Evolutionary conservation across 2,113 vertebrate genomes (phyloP), one percentile per base, ranked within the genome.

Genomic region (Cephalopholis sonnerati): DNA sequence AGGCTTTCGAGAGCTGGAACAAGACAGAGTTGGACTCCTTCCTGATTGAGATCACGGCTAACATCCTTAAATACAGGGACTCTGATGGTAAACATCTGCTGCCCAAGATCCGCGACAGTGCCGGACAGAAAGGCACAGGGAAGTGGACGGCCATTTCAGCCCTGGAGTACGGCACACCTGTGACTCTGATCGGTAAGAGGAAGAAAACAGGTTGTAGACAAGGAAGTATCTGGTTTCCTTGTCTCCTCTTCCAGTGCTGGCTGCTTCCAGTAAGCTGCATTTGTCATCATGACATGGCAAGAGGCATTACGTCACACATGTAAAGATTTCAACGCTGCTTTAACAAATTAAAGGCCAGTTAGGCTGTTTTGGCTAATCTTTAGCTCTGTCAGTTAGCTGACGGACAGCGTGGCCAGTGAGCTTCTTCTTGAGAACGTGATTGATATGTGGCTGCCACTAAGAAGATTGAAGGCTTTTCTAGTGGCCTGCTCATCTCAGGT

Each of bases 101-200:
- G 77, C 97, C 97, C 13, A 97, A 99, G 93, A 99, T 99, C 91
- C 94, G 93, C 44, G 99, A 99, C 94, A 98, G 97, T 0, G 98
- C 98, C 0, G 99, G 99, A 12, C 99, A 99, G 83, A 99, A 99
- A 80, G 99, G 98, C 81, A 99, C 99, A 0, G 99, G 99, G 36
- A 99, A 99, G 93, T 99, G 99, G 99, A 99, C 98, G 0, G 98
- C 97, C 25, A 97, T 99, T 86, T 97, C 98, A 0, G 96, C 98
- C 32, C 94, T 99, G 93, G 98, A 99, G 8, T 99, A 97, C 0
- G 99, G 98, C 16, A 94, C 98, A 0, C 99, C 99, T 0, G 99
- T 99, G 84, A 99, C 98, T 57, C 93, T 99, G 84, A 99, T 99
- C 1, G 98, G 99, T 99, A 95, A 94, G 85, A 84, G 58, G 50